These are phyloP conservation scores for Drosophila parabipectinata DNA, from an alignment of 1,140 invertebrate species.

Conservation along the genomic window DNA sequence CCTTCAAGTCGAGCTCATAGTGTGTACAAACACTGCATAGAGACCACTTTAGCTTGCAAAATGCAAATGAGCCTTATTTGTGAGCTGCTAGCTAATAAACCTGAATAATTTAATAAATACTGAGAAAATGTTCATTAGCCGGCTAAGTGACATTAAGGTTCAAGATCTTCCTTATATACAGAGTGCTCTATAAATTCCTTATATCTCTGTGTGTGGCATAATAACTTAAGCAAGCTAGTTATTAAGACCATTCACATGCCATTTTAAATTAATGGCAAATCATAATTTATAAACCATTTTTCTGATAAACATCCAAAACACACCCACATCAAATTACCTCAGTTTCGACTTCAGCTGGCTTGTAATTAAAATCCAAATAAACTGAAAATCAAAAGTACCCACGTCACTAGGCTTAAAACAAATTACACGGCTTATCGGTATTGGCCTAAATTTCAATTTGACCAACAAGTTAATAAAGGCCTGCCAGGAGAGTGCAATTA, in stretches of 20 bases:
- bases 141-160: constrained; percentile 56
- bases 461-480: constrained; percentile 68
- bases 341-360: constrained; percentile 11
- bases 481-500: constrained; percentile 65
- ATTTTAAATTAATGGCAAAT: constrained; percentile 43
- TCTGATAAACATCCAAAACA: constrained; percentile 51
- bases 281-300: constrained; percentile 40
- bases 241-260: constrained; percentile 29
- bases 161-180: constrained; percentile 8
- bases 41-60: constrained; percentile 49
- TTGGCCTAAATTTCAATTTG: constrained; percentile 74
- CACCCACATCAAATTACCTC: constrained; percentile 62
- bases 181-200: not conserved
- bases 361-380: constrained; percentile 44
- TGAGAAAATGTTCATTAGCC: constrained; percentile 54
- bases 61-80: constrained; percentile 67
- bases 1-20: constrained; percentile 48
- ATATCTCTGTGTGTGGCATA: not conserved
- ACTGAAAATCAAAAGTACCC: constrained; percentile 24
- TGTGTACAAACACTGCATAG: constrained; percentile 4
- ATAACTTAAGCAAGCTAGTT: constrained; percentile 6
- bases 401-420: constrained; percentile 39
- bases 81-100: constrained; percentile 68
- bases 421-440: constrained; percentile 70
- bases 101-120: constrained; percentile 73